phyloP scores from a whole-genome alignment of 2,113 vertebrate genomes.

The Coryphaenoides rupestris region DNA sequence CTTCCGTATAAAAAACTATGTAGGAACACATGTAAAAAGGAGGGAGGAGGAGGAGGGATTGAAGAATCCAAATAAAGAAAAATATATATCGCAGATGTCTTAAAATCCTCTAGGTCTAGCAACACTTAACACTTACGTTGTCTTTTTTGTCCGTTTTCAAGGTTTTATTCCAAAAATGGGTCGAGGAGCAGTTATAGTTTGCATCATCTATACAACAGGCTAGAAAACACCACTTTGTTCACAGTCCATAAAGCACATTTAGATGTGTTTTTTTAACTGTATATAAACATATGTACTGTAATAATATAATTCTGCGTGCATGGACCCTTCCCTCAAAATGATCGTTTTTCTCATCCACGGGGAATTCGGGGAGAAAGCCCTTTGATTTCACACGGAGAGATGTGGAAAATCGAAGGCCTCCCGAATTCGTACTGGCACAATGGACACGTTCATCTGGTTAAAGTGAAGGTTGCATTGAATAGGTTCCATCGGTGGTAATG shows the following conservation, averaged over 20 bases:
- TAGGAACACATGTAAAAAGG: slow-evolving; percentile 78
- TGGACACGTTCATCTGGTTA: slow-evolving; percentile 73
- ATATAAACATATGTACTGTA: slow-evolving; percentile 97
- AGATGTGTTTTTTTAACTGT: slow-evolving; percentile 92
- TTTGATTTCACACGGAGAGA: slow-evolving; percentile 79
- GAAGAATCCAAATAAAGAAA: slow-evolving; percentile 65
- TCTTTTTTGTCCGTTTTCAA: slow-evolving; percentile 62
- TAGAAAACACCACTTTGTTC: slow-evolving; percentile 99
- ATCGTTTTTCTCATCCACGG: too few species aligned
- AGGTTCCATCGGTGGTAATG: slow-evolving; percentile 68
- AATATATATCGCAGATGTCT: slow-evolving; percentile 83
- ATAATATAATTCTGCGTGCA: slow-evolving; percentile 98
- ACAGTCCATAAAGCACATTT: slow-evolving; percentile 99
- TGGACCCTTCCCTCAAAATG: slow-evolving; percentile 78
- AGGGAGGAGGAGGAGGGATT: slow-evolving; percentile 47
- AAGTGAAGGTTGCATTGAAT: slow-evolving; percentile 71
- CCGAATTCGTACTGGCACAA: slow-evolving; percentile 82
- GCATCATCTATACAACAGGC: slow-evolving; percentile 99
- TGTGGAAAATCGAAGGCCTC: slow-evolving; percentile 86
- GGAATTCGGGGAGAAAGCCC: slow-evolving; percentile 41
- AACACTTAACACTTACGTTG: slow-evolving; percentile 93
- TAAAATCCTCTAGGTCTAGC: slow-evolving; percentile 97
- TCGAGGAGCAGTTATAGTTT: slow-evolving; percentile 97
- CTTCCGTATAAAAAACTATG: slow-evolving; percentile 76
- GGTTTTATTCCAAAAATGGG: slow-evolving; percentile 88